Evolutionary conservation across 1,140 invertebrate genomes (phyloP).

Genomic region (Meloidogyne floridensis): DNA sequence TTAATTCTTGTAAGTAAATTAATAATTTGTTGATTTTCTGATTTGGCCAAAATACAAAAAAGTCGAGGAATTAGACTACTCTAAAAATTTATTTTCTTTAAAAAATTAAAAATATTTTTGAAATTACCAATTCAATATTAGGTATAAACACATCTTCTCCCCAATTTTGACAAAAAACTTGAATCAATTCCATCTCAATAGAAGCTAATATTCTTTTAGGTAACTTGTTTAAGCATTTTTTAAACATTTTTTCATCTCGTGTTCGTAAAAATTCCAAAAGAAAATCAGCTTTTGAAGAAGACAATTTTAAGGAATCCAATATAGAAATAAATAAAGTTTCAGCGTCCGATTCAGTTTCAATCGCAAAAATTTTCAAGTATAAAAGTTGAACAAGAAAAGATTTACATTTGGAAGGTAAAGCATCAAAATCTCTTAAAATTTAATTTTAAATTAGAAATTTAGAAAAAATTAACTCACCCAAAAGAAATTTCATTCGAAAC

Average conservation of each 20-base stretch:
- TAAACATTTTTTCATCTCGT: constrained; percentile 10
- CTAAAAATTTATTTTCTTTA: background rate
- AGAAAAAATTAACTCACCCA: background rate
- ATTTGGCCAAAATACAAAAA: constrained; percentile 19
- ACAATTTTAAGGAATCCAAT: background rate
- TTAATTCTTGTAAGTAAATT: background rate
- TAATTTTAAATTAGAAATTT: background rate
- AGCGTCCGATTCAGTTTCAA: background rate
- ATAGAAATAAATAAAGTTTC: background rate
- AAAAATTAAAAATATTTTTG: background rate
- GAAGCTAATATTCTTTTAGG: background rate
- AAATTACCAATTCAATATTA: background rate
- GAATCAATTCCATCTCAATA: background rate
- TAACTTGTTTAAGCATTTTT: constrained; percentile 22
- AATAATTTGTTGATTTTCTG: constrained; percentile 9
- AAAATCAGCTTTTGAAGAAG: constrained; percentile 29
- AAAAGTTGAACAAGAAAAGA: constrained; percentile 20
- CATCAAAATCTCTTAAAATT: constrained; percentile 15
- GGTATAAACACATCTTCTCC: background rate
- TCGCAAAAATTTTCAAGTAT: constrained; percentile 23
- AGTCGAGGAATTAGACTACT: background rate
- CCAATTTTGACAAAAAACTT: background rate
- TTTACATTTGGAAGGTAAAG: constrained; percentile 14
- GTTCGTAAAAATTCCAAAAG: constrained; percentile 34
- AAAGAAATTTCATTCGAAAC: background rate